Conservation (phyloP, 1,140 invertebrate genomes). For the Ips nitidus region DNA sequence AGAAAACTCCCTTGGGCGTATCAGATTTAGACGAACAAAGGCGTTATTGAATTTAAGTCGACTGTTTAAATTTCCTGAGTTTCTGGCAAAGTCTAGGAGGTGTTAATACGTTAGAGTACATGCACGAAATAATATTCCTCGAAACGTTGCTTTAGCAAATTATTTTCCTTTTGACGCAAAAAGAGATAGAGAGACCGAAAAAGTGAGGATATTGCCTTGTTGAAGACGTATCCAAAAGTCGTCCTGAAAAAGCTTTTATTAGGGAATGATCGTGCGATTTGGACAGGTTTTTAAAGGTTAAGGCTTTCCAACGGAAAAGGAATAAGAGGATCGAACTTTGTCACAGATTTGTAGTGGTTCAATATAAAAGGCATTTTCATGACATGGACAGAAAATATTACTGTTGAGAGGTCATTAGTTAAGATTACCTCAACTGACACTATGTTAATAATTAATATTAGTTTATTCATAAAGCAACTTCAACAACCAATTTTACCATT, state of each 20-base stretch:
- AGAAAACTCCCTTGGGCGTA: conserved; percentile 6
- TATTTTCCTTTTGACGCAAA: conserved; percentile 1
- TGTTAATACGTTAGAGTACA: not conserved
- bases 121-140: not conserved
- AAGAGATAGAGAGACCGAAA: not conserved
- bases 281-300: not conserved
- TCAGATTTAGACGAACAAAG: conserved; percentile 10
- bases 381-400: too few relatives aligned
- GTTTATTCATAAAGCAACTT: too few relatives aligned
- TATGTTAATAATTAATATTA: too few relatives aligned
- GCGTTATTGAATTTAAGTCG: conserved; percentile 13
- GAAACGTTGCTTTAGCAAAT: not conserved
- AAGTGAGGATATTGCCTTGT: conserved; percentile 7
- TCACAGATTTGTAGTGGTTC: too few relatives aligned
- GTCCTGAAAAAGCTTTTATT: conserved; percentile 3
- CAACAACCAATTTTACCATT: too few relatives aligned
- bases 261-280: conserved; percentile 4
- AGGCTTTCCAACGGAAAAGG: too few relatives aligned
- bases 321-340: too few relatives aligned
- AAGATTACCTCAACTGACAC: too few relatives aligned
- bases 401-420: too few relatives aligned
- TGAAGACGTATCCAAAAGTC: conserved; percentile 3
- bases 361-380: too few relatives aligned
- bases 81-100: not conserved
- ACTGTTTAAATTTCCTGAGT: conserved; percentile 8